Base-by-base conservation (phyloP, 2,888 invertebrate genomes). In the Seira musarum region DNA sequence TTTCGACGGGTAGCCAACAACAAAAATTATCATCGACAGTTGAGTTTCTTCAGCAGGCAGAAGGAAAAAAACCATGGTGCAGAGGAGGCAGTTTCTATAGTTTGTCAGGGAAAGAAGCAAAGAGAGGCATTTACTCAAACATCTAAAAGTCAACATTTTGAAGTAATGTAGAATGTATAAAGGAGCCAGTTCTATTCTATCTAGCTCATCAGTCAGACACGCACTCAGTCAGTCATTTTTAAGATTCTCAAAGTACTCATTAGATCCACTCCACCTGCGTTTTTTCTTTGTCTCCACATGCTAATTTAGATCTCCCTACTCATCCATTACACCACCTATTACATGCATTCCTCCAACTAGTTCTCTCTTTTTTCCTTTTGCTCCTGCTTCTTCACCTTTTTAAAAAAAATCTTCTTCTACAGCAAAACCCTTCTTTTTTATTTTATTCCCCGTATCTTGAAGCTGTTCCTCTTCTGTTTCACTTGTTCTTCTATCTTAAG, bases 181-280 rank as follows among this genome's bases (percentile, higher is more conserved):
- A 80, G 79, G 73, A 80, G 79, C 69, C 79, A 80, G 57, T 73
- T 73, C 64, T 73, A 73, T 73, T 73, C 64, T 73, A 73, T 80
- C 79, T 80, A 73, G 72, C 79, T 80, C 73, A 80, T 80, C 79
- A 79, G 77, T 76, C 76, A 76, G 82, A 82, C 82, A 82, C 82
- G 77, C 80, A 82, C 82, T 82, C 68, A 75, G 75, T 75, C 73
- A 79, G 76, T 80, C 17, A n/a, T 49, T 49, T 49, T 82, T 76
- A 80, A 80, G 73, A 80, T 70, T 82, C 70, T 80, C 67, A 80
- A 82, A 80, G 82, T 82, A 80, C 80, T 82, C 82, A 82, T 82
- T 82, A 80, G 77, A 82, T 80, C 82, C 82, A 82, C 82, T 82
- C 82, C 82, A 82, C 82, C 82, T 82, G 82, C 77, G 72, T 49